These are phyloP conservation scores for Chionis minor DNA, from an alignment of 2,113 vertebrate species.

Conservation along the genomic window DNA sequence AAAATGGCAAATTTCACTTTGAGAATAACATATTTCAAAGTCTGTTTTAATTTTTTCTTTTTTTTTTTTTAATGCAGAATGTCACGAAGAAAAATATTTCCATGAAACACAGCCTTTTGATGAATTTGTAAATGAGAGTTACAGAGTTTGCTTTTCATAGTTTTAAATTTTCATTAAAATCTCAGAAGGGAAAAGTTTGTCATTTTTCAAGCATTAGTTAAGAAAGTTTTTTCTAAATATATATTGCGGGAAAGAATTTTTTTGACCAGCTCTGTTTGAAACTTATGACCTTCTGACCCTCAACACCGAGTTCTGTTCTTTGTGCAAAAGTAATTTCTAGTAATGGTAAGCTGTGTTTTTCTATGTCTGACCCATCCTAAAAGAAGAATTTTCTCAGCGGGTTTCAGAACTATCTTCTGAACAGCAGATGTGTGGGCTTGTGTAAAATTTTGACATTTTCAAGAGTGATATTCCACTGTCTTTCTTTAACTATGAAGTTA, in stretches of 20 bases:
- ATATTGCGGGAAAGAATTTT: not conserved
- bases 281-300: not conserved
- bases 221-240: not conserved
- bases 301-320: not conserved
- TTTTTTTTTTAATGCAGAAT: not conserved
- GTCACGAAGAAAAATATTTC: constrained; percentile 4
- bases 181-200: not conserved
- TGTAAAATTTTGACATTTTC: not conserved
- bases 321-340: not conserved
- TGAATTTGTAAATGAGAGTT: constrained; percentile 32
- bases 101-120: constrained; percentile 30
- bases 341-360: not conserved
- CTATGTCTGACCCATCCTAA: not conserved
- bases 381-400: not conserved
- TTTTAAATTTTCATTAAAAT: constrained; percentile 30
- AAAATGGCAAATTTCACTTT: not conserved
- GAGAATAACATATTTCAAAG: not conserved
- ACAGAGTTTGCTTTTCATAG: not conserved
- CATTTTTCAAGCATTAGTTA: not conserved
- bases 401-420: not conserved
- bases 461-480: not conserved
- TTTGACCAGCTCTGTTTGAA: not conserved
- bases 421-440: not conserved
- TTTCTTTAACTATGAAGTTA: not conserved
- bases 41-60: not conserved